phyloP scores from a whole-genome alignment of 2,888 invertebrate species.

The Aphidius colemani region DNA sequence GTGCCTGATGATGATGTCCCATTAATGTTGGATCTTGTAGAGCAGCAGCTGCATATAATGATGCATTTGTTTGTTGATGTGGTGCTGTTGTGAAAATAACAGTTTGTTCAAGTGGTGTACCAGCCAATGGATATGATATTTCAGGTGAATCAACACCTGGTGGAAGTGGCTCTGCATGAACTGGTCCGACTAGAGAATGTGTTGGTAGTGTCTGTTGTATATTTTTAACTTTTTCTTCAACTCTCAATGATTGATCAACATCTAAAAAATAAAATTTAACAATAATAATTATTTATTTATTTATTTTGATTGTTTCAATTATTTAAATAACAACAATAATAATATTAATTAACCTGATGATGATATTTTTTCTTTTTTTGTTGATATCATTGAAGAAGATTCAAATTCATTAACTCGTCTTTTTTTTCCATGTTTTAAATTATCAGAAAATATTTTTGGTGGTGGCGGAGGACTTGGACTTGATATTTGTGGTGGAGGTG shows the following conservation, averaged over 20 bases:
- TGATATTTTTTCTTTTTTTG: slow-evolving; percentile 29
- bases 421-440: slow-evolving; percentile 46
- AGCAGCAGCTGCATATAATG: slow-evolving; percentile 49
- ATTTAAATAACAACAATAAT: too few relatives aligned
- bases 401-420: slow-evolving; percentile 36
- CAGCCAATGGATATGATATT: slow-evolving; percentile 49
- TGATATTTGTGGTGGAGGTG: slow-evolving; percentile 51
- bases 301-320: too few relatives aligned
- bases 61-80: slow-evolving; percentile 44
- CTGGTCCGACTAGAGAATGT: slow-evolving; percentile 38
- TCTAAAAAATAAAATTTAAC: too few relatives aligned
- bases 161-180: slow-evolving; percentile 60
- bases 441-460: slow-evolving; percentile 53
- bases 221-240: slow-evolving; percentile 23
- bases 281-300: too few relatives aligned
- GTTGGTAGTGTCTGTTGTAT: slow-evolving; percentile 38
- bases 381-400: slow-evolving; percentile 35
- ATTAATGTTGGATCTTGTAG: slow-evolving; percentile 46
- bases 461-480: slow-evolving; percentile 57
- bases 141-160: slow-evolving; percentile 64
- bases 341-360: slow-evolving; percentile 2
- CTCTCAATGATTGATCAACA: neutral
- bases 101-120: slow-evolving; percentile 42
- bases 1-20: slow-evolving; percentile 42
- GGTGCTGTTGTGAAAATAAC: slow-evolving; percentile 48